Conservation (phyloP, 2,888 invertebrate genomes). For the Eurytoma adleriae region DNA sequence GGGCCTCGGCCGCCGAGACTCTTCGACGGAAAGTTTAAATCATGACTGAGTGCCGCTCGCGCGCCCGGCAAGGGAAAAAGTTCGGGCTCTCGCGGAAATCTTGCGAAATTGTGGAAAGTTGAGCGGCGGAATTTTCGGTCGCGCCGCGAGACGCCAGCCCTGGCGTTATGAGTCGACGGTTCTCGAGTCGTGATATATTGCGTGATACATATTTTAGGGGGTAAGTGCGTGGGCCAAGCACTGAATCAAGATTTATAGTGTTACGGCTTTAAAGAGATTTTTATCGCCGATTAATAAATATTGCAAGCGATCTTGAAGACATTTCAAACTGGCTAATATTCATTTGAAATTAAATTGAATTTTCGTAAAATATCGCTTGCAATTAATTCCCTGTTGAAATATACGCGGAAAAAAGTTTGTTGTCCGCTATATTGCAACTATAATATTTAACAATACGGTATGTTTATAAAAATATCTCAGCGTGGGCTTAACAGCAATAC, state of each 20-base stretch:
- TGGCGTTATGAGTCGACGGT: neutral
- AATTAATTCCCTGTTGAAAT: too few species aligned
- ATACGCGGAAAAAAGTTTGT: too few species aligned
- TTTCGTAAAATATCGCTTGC: too few species aligned
- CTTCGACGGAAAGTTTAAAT: slow-evolving; percentile 49
- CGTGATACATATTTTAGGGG: slow-evolving; percentile 21
- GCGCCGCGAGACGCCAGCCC: neutral
- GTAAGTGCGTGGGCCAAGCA: neutral
- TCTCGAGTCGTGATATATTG: slow-evolving; percentile 1
- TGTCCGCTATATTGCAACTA: too few species aligned
- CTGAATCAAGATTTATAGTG: neutral
- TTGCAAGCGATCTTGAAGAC: too few species aligned
- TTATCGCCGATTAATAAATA: neutral
- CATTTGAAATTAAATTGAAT: too few species aligned
- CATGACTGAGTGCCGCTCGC: slow-evolving; percentile 20
- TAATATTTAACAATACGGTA: too few species aligned
- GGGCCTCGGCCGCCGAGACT: neutral
- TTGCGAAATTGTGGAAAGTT: slow-evolving; percentile 11
- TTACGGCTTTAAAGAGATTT: neutral
- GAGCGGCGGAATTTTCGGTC: slow-evolving; percentile 1
- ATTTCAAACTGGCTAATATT: too few species aligned
- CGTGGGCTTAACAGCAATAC: too few species aligned
- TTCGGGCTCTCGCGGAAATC: slow-evolving; percentile 8
- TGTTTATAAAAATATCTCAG: too few species aligned
- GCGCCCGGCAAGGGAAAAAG: neutral